Percentiles rank a stretch among this genome's conserved stretches.
Conservation (phyloP, 30 jellyfish, hydroid and myxozoan genomes). For the Hydractinia symbiolongicarpus region DNA sequence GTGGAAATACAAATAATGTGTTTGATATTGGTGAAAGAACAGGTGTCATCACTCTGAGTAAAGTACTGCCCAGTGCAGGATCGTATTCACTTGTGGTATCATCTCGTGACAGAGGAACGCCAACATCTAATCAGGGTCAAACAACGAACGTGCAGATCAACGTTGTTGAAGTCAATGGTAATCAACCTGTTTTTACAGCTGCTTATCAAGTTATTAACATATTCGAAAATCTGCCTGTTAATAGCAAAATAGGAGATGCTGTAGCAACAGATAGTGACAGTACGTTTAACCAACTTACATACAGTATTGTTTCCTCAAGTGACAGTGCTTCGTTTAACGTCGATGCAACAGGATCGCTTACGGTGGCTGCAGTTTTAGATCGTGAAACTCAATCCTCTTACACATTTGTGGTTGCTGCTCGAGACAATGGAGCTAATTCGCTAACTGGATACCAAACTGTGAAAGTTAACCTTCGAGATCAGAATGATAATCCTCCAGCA, state of each 20-base stretch:
- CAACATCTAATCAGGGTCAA: slow-evolving; percentile 1
- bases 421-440: slow-evolving; percentile 5
- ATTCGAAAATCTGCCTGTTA: slow-evolving; percentile 19
- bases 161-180: slow-evolving; percentile 39
- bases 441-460: slow-evolving; percentile 8
- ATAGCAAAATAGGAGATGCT: slow-evolving; percentile 2
- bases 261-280: slow-evolving; percentile 13
- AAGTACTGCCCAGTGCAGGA: slow-evolving; percentile 1
- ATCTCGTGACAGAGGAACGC: slow-evolving; percentile 28
- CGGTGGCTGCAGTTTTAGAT: slow-evolving; percentile 23
- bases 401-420: slow-evolving; percentile 46
- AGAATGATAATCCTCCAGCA: slow-evolving; percentile 67
- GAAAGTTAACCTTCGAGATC: slow-evolving; percentile 28
- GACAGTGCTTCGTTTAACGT: neutral
- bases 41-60: slow-evolving; percentile 47
- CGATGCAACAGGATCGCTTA: neutral
- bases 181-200: slow-evolving; percentile 25
- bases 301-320: neutral
- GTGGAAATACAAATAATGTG: slow-evolving; percentile 34
- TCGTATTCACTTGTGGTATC: slow-evolving; percentile 14
- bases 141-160: slow-evolving; percentile 48
- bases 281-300: neutral
- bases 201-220: neutral
- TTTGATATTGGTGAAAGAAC: slow-evolving; percentile 45
- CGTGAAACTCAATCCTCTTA: slow-evolving; percentile 48